Conservation (phyloP, 2,888 invertebrate genomes). For the Urechis unicinctus region DNA sequence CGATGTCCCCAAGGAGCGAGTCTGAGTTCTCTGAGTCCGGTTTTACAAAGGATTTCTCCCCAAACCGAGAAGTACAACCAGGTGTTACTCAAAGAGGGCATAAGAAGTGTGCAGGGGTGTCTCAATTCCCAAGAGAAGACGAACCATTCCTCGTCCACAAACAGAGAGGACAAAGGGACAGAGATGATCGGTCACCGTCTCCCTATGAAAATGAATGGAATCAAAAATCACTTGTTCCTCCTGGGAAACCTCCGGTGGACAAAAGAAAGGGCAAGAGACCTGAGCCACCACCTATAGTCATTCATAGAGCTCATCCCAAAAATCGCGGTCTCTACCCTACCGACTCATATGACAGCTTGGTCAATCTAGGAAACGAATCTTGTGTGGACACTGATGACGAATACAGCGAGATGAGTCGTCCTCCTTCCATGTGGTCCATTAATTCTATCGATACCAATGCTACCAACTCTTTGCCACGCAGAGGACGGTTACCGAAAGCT, state of each 20-base stretch:
- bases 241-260: not conserved
- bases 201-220: slow-evolving; percentile 15
- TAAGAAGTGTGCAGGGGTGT: slow-evolving; percentile 14
- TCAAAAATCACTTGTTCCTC: too few relatives aligned
- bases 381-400: not conserved
- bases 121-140: slow-evolving; percentile 3
- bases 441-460: slow-evolving; percentile 10
- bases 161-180: not conserved
- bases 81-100: slow-evolving; percentile 8
- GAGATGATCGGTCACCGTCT: slow-evolving; percentile 14
- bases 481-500: not conserved
- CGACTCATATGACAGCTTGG: not conserved
- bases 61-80: slow-evolving; percentile 23
- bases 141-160: not conserved
- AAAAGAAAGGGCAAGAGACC: not conserved
- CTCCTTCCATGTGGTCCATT: not conserved
- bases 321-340: not conserved
- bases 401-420: not conserved
- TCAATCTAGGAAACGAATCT: not conserved
- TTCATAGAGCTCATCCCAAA: too few relatives aligned
- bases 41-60: slow-evolving; percentile 26
- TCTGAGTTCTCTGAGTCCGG: slow-evolving; percentile 1
- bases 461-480: slow-evolving; percentile 8
- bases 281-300: not conserved
- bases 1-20: slow-evolving; percentile 2